phyloP scores from a whole-genome alignment of 2,113 vertebrate species.

The Martes martes region DNA sequence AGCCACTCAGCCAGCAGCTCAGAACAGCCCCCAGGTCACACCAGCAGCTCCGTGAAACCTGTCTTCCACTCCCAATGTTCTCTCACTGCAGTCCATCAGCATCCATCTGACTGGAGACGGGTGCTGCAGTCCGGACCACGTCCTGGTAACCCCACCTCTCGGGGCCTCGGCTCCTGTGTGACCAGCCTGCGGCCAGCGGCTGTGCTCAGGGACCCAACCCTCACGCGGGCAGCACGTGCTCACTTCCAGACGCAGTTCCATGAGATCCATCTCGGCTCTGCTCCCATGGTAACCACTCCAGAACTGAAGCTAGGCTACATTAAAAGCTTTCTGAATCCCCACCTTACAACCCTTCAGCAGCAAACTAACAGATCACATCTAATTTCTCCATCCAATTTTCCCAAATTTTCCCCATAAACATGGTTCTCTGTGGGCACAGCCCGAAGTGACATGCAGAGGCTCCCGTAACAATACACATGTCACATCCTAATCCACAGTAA shows the following conservation, averaged over 20 bases:
- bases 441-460: neutral
- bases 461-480: neutral
- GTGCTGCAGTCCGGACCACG: fast-evolving
- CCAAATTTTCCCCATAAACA: neutral
- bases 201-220: neutral
- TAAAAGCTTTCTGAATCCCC: neutral
- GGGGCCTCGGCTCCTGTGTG: fast-evolving
- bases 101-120: fast-evolving
- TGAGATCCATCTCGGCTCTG: neutral
- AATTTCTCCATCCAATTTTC: neutral
- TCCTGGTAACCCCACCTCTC: too few relatives aligned
- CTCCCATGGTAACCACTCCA: neutral
- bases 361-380: neutral
- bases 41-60: neutral
- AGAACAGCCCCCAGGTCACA: fast-evolving
- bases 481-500: neutral
- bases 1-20: neutral
- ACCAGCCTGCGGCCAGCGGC: fast-evolving
- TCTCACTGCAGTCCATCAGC: neutral
- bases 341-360: neutral
- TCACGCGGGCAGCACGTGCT: fast-evolving
- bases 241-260: neutral
- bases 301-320: neutral
- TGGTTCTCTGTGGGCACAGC: neutral
- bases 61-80: fast-evolving